Conservation (phyloP, 2,888 invertebrate species). For the Melanotus villosus region DNA sequence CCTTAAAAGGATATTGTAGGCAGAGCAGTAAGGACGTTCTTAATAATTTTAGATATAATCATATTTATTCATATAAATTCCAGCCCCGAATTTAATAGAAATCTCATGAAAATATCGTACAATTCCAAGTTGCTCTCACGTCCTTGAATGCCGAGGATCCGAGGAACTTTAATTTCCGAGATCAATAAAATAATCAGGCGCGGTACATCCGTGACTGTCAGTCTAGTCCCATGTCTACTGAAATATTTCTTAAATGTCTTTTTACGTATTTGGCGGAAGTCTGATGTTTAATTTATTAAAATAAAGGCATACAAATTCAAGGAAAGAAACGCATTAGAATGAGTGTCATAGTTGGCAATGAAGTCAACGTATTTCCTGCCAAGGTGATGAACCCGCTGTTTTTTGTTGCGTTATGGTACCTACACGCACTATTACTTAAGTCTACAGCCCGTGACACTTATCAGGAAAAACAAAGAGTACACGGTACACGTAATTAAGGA, state of each 20-base stretch:
- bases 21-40: background rate
- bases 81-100: slow-evolving; percentile 9
- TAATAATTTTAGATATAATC: background rate
- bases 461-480: slow-evolving; percentile 1
- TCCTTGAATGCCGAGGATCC: slow-evolving; percentile 5
- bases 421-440: slow-evolving; percentile 29
- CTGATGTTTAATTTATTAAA: slow-evolving; percentile 23
- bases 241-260: background rate
- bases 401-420: slow-evolving; percentile 27
- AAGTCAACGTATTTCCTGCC: slow-evolving; percentile 33
- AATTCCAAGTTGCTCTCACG: slow-evolving; percentile 1
- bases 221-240: background rate
- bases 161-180: slow-evolving; percentile 3
- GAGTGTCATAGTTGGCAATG: slow-evolving; percentile 34
- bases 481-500: slow-evolving; percentile 12
- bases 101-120: background rate
- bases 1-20: no score
- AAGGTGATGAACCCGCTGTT: slow-evolving; percentile 32
- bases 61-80: slow-evolving; percentile 1
- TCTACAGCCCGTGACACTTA: slow-evolving; percentile 22
- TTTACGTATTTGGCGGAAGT: background rate
- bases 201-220: background rate
- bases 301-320: slow-evolving; percentile 28
- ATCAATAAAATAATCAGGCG: slow-evolving; percentile 11
- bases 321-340: slow-evolving; percentile 33